Base-by-base conservation (phyloP, 37 sponge, comb jelly and placozoan genomes). In the Haliclona indistincta region DNA sequence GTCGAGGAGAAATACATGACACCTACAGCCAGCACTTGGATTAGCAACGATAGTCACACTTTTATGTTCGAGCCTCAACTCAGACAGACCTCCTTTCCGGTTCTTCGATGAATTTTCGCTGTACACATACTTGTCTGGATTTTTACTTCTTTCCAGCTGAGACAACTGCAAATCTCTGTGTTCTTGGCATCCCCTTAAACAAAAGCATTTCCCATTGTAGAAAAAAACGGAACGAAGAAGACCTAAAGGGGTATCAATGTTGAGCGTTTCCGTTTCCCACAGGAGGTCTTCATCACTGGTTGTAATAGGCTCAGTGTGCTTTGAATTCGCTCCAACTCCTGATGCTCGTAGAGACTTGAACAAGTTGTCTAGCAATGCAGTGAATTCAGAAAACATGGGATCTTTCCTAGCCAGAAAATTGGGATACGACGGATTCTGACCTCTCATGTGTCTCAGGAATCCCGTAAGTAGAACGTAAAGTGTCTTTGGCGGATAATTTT, bases 71-170 rank as follows among this genome's bases (percentile, higher is more conserved):
- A 62, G 29, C 19, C 47, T 35, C 22, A 76, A 2, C 43, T 62
- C 43, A 26, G 38, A 25, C 26, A 76, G 26, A 20, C 65, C 52
- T 26, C 70, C 64, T 37, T 32, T 45, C 34, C 66, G 36, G 35
- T 78, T 78, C 38, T 78, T 78, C 7, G 79, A 78, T 53, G 54
- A 67, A 55, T 30, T 47, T 53, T 78, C 79, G 20, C 54, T 40
- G 43, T 68, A 78, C 3, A 37, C 32, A 61, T 78, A 78, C 10
- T 20, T 8, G 1, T 68, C 42, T 32, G 37, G 68, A 33, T 78
- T 54, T 19, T 61, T 8, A n/a, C 8, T 33, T 65, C 67, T 19
- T 65, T 65, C 42, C 8, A 65, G n/a, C 38, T 68, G 68, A 2
- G 68, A 40, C 68, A 68, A 2, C 15, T 68, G 34, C 68, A 38